Percentiles rank a stretch among this genome's conserved stretches.
These are phyloP conservation scores for Agriopis marginaria DNA, from an alignment of 2,888 invertebrate genomes.

Conservation along the genomic window DNA sequence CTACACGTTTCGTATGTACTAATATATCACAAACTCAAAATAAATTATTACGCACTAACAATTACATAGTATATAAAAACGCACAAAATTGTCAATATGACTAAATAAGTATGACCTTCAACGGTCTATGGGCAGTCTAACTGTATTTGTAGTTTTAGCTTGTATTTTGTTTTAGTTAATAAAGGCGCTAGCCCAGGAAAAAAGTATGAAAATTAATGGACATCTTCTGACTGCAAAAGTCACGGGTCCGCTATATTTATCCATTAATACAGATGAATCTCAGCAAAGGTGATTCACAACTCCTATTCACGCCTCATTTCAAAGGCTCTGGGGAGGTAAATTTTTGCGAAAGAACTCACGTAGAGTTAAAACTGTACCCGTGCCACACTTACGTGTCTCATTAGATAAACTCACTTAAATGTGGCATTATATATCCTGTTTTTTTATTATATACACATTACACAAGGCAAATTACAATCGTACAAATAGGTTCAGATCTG, in stretches of 20 bases:
- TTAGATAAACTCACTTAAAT: not conserved
- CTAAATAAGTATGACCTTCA: too few species aligned
- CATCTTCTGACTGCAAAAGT: conserved; percentile 3
- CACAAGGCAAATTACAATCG: too few species aligned
- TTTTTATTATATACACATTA: too few species aligned
- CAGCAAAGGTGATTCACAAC: conserved; percentile 19
- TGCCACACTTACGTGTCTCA: conserved; percentile 1
- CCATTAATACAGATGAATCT: conserved; percentile 18
- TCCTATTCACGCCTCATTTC: conserved; percentile 46
- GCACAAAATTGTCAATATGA: not conserved
- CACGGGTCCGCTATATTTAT: conserved; percentile 11
- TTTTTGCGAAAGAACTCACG: conserved; percentile 27
- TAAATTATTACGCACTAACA: too few species aligned
- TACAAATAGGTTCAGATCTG: not conserved
- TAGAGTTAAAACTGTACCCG: not conserved
- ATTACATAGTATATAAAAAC: not conserved
- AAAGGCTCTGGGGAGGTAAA: conserved; percentile 43
- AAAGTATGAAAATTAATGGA: not conserved
- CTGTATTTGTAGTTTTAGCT: too few species aligned
- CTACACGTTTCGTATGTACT: too few species aligned
- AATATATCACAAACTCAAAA: too few species aligned
- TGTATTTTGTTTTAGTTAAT: too few species aligned
- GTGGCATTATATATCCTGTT: not conserved
- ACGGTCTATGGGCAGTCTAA: too few species aligned
- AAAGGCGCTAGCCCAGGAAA: too few species aligned